A percentile compares a stretch with the other conserved stretches of the same genome.
Conservation (phyloP, 2,797 vertebrate genomes). For the Epinephelus coioides region DNA sequence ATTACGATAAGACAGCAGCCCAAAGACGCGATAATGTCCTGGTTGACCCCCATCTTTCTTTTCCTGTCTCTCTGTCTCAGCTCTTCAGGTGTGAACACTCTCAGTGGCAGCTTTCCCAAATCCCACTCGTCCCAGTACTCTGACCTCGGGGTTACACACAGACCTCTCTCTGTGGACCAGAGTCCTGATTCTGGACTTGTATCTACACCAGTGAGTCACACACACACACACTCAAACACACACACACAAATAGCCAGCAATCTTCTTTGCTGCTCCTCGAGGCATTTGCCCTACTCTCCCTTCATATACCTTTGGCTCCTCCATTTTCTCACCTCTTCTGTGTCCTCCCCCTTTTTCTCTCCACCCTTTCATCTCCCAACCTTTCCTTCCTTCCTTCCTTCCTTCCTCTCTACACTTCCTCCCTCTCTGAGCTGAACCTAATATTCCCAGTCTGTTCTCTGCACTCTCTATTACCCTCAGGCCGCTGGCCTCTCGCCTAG, state of each 20-base stretch:
- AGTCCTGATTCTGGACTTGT: slow-evolving; percentile 87
- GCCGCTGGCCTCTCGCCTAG: slow-evolving; percentile 20
- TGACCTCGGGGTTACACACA: slow-evolving; percentile 72
- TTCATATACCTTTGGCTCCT: slow-evolving; percentile 4
- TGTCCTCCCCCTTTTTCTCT: slow-evolving; percentile 11
- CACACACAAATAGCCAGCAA: slow-evolving; percentile 2
- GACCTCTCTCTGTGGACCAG: slow-evolving; percentile 75
- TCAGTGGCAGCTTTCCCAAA: slow-evolving; percentile 83
- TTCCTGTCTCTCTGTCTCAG: slow-evolving; percentile 16
- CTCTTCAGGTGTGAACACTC: slow-evolving; percentile 90
- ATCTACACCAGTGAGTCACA: slow-evolving; percentile 88
- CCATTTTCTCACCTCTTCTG: slow-evolving; percentile 3
- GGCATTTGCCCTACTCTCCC: slow-evolving; percentile 4
- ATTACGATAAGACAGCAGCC: slow-evolving; percentile 66
- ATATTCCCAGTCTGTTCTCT: slow-evolving; percentile 28
- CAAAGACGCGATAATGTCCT: neutral
- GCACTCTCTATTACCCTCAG: slow-evolving; percentile 27
- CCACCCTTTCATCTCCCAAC: slow-evolving; percentile 8
- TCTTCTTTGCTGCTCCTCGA: neutral
- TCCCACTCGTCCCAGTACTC: slow-evolving; percentile 84
- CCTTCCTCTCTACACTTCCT: neutral
- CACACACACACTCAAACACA: slow-evolving; percentile 2
- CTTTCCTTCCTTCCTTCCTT: neutral
- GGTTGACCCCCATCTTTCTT: neutral
- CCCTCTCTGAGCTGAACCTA: slow-evolving; percentile 6